Conservation (phyloP, 2,888 invertebrate species). For the Ennomos erosarius region DNA sequence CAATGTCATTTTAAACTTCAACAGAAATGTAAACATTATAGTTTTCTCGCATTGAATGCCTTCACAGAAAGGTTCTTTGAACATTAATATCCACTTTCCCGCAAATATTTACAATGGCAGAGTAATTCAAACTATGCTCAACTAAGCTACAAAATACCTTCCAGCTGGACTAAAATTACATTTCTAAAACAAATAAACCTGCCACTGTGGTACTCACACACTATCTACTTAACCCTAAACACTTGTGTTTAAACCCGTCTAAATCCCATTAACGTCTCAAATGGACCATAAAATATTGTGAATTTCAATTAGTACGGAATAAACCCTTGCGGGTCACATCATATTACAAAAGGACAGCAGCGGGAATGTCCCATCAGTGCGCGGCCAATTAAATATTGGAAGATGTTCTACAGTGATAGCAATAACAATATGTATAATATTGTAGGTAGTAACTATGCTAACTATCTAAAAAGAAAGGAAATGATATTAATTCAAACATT, state of each 20-base stretch:
- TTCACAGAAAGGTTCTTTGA: too few species aligned
- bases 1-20: too few species aligned
- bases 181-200: conserved; percentile 11
- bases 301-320: conserved; percentile 74
- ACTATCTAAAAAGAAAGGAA: too few species aligned
- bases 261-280: conserved; percentile 46
- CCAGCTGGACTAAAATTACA: conserved; percentile 2
- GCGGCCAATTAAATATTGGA: conserved; percentile 67
- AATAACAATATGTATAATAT: conserved; percentile 2
- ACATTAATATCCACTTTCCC: too few species aligned
- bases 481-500: too few species aligned
- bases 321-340: conserved; percentile 66
- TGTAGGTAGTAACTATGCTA: too few species aligned
- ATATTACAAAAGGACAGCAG: conserved; percentile 75
- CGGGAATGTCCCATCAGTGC: conserved; percentile 52
- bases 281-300: conserved; percentile 69
- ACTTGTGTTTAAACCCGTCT: conserved; percentile 35
- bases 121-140: too few species aligned
- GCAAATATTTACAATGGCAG: too few species aligned
- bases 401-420: conserved; percentile 53
- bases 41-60: too few species aligned
- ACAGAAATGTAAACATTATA: too few species aligned
- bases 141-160: neutral
- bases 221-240: conserved; percentile 34
- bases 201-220: conserved; percentile 20